Evolutionary conservation across 2,113 vertebrate genomes (phyloP), one percentile per base, ranked within the genome.

Genomic region (Anas platyrhynchos): DNA sequence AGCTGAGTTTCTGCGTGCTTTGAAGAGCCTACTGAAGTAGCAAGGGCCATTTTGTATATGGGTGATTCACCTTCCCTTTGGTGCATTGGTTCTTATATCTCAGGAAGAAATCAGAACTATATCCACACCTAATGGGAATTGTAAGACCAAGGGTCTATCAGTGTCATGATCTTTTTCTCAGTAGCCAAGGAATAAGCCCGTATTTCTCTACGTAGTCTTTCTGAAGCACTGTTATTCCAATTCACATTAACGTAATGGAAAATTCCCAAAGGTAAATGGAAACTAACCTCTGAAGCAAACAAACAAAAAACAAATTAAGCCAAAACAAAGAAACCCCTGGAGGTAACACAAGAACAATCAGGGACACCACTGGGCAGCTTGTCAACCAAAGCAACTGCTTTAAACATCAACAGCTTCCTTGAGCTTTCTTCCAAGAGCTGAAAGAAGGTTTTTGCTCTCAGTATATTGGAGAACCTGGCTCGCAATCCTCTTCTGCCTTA

Each of bases 1-100:
- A 97, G 95, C 96, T 97, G 96, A 97, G 73, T 96, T 94, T 94
- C 89, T 89, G 44, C 74, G 78, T 89, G 72, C 77, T 63, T 23
- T 34, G 54, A 93, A 91, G 71, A 86, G 85, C 75, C 87, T 85
- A 55, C 61, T 82, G 16, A 58, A 96, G 74, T 29, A 76, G 54
- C 31, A 71, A 91, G 63, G 83, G 76, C 17, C 6, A 14, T 62
- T 93, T 73, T 82, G 41, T 34, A 13, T 17, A 34, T 20, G 56
- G 21, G 32, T 22, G 32, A 44, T 83, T 93, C 74, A 48, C 38
- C 46, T 61, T 72, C 38, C 23, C 83, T 86, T 86, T 43, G 9
- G 29, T 31, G 21, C n/a, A 23, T 26, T 86, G 31, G 17, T 48
- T 48, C 11, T 7, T 41, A 32, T 13, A 65, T 18, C 17, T 65